A percentile compares a stretch with the other conserved stretches of the same genome.
phyloP scores from a whole-genome alignment of 2,113 vertebrate species.

The Microtus montanus region DNA sequence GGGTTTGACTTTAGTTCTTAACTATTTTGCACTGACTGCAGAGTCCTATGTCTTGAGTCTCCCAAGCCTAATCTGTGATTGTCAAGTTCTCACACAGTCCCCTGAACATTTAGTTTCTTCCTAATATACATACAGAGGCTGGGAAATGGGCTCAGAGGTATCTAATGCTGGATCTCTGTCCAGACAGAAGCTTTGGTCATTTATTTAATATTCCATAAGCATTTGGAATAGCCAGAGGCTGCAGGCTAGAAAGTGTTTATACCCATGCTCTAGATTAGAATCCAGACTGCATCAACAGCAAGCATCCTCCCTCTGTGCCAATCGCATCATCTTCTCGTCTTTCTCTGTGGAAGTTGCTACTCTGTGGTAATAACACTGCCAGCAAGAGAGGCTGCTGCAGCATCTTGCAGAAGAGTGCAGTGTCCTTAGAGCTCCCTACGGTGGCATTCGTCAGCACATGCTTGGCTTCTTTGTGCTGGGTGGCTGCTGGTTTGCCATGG shows the following conservation, averaged over 20 bases:
- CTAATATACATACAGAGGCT: not conserved
- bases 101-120: not conserved
- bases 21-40: not conserved
- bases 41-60: not conserved
- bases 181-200: not conserved
- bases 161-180: not conserved
- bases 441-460: slow-evolving; percentile 71
- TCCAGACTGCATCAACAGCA: not conserved
- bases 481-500: slow-evolving; percentile 69
- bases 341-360: slow-evolving; percentile 56
- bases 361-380: slow-evolving; percentile 17
- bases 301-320: not conserved
- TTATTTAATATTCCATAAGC: slow-evolving; percentile 4
- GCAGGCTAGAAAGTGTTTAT: slow-evolving; percentile 1
- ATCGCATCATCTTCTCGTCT: slow-evolving; percentile 53
- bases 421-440: slow-evolving; percentile 27
- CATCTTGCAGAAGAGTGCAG: slow-evolving; percentile 21
- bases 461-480: slow-evolving; percentile 81
- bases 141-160: not conserved
- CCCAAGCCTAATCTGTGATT: slow-evolving; percentile 14
- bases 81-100: not conserved
- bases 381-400: slow-evolving; percentile 58
- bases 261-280: not conserved
- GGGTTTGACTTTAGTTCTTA: not conserved
- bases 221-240: slow-evolving; percentile 17